Evolutionary conservation across 2,888 invertebrate species (phyloP).

Genomic region (Cylloceria caligata): DNA sequence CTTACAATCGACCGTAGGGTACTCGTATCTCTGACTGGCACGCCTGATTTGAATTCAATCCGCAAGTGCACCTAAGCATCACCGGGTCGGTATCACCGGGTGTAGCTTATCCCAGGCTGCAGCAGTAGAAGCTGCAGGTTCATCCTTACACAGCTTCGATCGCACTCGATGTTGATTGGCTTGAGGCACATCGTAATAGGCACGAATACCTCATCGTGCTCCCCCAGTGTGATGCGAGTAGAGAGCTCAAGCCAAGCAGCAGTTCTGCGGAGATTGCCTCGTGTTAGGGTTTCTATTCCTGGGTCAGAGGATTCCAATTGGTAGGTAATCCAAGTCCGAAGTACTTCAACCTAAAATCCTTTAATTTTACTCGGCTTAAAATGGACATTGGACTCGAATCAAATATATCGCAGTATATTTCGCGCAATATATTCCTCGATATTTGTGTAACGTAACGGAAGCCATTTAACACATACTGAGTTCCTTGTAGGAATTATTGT

Average conservation of each 20-base stretch:
- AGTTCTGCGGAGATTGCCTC: conserved; percentile 35
- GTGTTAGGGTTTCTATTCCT: conserved; percentile 10
- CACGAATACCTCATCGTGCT: conserved; percentile 46
- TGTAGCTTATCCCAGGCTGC: conserved; percentile 15
- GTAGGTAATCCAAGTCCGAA: conserved; percentile 31
- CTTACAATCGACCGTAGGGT: conserved; percentile 30
- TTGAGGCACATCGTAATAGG: conserved; percentile 52
- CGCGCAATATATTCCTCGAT: too few species aligned
- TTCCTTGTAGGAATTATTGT: too few species aligned
- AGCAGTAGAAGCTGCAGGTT: conserved; percentile 18
- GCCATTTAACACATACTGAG: too few species aligned
- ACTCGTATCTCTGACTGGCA: conserved; percentile 46
- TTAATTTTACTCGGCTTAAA: neutral
- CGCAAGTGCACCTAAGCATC: conserved; percentile 70
- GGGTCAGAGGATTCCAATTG: conserved; percentile 34
- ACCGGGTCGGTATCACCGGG: conserved; percentile 56
- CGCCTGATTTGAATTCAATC: conserved; percentile 64
- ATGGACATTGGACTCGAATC: neutral
- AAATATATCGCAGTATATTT: neutral
- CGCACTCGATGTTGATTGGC: conserved; percentile 73
- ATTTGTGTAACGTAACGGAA: too few species aligned
- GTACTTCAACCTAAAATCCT: conserved; percentile 6
- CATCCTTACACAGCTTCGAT: conserved; percentile 64
- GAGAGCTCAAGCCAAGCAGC: conserved; percentile 6
- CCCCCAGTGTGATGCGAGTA: neutral